Evolutionary conservation across 2,797 vertebrate species (phyloP).

Genomic region (Tokudaia tokunoshimensis): DNA sequence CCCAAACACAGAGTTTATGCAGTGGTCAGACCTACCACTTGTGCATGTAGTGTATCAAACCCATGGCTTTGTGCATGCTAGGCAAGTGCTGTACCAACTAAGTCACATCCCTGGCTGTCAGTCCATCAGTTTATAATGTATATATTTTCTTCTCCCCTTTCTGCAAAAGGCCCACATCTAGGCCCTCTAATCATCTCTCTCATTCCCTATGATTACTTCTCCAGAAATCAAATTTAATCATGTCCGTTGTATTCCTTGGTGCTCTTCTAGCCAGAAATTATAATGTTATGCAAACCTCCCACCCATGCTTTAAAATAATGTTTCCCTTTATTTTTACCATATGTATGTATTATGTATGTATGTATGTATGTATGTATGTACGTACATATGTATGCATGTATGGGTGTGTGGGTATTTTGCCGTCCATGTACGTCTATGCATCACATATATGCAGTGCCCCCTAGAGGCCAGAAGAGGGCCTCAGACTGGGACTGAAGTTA

Average conservation of each 20-base stretch:
- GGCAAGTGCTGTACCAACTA: background rate
- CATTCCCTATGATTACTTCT: background rate
- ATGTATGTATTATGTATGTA: too few relatives aligned
- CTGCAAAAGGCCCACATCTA: conserved; percentile 4
- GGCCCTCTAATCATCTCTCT: background rate
- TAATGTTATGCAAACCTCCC: conserved; percentile 27
- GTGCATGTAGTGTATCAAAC: background rate
- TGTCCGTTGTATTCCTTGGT: background rate
- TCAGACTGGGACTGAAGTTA: background rate
- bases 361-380: too few relatives aligned
- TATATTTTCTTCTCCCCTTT: background rate
- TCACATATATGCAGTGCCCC: background rate
- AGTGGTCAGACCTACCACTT: background rate
- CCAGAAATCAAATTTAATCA: background rate
- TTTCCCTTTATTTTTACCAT: background rate
- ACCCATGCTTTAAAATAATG: background rate
- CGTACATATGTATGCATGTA: background rate
- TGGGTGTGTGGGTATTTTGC: background rate
- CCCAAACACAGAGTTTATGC: background rate
- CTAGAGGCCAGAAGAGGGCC: background rate
- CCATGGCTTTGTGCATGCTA: background rate
- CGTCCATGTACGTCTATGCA: background rate
- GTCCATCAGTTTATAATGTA: background rate
- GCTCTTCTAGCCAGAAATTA: background rate
- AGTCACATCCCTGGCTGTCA: background rate